Evolutionary conservation across 2,797 vertebrate species (phyloP).

Genomic region (Synanceia verrucosa): DNA sequence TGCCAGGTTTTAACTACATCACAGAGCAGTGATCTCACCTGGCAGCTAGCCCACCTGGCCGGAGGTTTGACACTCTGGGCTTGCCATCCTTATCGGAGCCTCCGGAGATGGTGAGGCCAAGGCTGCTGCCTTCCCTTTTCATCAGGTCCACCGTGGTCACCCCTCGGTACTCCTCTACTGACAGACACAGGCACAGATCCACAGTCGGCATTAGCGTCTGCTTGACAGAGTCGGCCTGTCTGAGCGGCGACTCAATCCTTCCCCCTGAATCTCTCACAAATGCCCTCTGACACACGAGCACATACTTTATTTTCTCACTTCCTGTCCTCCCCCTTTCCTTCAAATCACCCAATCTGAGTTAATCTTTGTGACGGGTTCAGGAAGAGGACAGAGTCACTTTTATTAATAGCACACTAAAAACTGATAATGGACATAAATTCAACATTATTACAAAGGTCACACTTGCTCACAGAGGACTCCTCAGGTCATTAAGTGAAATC

Average conservation of each 20-base stretch:
- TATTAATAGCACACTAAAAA: conserved; percentile 24
- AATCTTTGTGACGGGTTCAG: conserved; percentile 45
- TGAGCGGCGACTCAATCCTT: conserved; percentile 39
- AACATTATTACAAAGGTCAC: conserved; percentile 2
- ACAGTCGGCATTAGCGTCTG: conserved; percentile 55
- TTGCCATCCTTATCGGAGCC: conserved; percentile 98
- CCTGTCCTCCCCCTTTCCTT: conserved; percentile 39
- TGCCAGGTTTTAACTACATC: conserved; percentile 53
- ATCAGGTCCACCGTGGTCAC: conserved; percentile 95
- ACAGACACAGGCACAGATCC: conserved; percentile 65
- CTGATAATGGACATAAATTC: conserved; percentile 7
- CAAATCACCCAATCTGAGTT: conserved; percentile 26
- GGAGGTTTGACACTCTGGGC: conserved; percentile 95
- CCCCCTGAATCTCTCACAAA: conserved; percentile 30
- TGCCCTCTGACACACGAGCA: conserved; percentile 39
- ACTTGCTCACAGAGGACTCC: neutral
- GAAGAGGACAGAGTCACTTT: conserved; percentile 17
- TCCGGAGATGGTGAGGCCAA: conserved; percentile 97
- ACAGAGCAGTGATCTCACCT: conserved; percentile 86
- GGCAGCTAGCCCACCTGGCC: conserved; percentile 94
- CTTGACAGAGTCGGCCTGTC: conserved; percentile 52
- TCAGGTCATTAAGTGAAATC: conserved; percentile 18
- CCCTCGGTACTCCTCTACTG: conserved; percentile 93
- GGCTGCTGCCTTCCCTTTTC: conserved; percentile 96
- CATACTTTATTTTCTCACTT: conserved; percentile 36